Conservation (phyloP, 2,888 invertebrate genomes). For the Morinoia aosen region DNA sequence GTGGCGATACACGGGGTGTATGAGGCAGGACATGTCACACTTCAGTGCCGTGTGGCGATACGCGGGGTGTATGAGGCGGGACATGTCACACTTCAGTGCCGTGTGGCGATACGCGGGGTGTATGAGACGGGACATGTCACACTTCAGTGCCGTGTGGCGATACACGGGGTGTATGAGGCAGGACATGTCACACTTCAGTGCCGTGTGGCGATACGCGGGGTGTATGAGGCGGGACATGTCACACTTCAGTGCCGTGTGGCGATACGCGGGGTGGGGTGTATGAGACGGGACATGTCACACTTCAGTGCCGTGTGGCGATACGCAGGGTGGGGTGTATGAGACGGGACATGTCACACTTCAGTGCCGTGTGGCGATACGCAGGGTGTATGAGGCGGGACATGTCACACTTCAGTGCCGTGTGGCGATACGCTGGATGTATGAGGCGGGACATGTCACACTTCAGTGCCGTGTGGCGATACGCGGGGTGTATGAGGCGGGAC, state of each 20-base stretch:
- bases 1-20: not conserved
- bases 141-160: not conserved
- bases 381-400: not conserved
- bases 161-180: not conserved
- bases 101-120: not conserved
- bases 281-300: not conserved
- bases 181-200: not conserved
- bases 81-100: not conserved
- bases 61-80: not conserved
- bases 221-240: not conserved
- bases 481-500: not conserved
- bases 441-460: not conserved
- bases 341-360: not conserved
- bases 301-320: not conserved
- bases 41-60: not conserved
- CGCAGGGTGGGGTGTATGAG: not conserved
- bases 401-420: not conserved
- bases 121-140: not conserved
- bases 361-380: not conserved
- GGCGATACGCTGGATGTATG: conserved; percentile 1
- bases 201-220: not conserved
- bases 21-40: not conserved
- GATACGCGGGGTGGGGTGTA: not conserved
- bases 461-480: not conserved
- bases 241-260: not conserved